Evolutionary conservation across 1,140 invertebrate genomes (phyloP), one percentile per base, ranked within the genome.

Genomic region (Lerema accius): DNA sequence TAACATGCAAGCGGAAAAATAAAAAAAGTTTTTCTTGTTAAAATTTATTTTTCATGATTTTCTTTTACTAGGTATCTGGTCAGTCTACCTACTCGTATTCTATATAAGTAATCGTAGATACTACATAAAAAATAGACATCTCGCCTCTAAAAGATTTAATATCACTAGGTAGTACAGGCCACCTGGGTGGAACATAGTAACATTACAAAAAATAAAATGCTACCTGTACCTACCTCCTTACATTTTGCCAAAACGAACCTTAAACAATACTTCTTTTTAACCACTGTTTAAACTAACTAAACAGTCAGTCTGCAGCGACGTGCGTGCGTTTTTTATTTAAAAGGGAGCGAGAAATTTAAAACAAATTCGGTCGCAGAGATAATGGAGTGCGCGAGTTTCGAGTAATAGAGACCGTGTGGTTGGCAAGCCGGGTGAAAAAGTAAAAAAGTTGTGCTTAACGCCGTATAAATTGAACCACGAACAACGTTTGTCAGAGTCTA

Each of bases 381-480:
- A 89, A 89, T 86, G 80, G 80, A 84, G 76, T 78, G 81, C 76
- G 61, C 65, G 82, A 86, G 82, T 86, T 86, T 78, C 66, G 74
- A 71, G 80, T 81, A 84, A 85, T 84, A 80, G 78, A 78, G 81
- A 73, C 76, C 76, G 81, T 86, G 86, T 73, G 80, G 76, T 69
- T 89, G 86, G 83, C 84, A 83, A 80, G 73, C 77, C 68, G 65
- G 64, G 77, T 86, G 81, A 87, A 86, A 82, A 86, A 86, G 78
- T 82, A 75, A 69, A 76, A 82, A 86, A 87, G 80, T 87, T 69
- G 65, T 69, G 51, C 19, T 64, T 39, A 32, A 43, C 35, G 23
- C 11, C 19, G 55, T 48, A 61, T 63, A 60, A 63, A 68, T 60
- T 45, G 23, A 40, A 14, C 10, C 42, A 23, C 32, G 50, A 60